Evolutionary conservation across 2,797 vertebrate genomes (phyloP), one percentile per base, ranked within the genome.

Genomic region (Benthosema pterotum): DNA sequence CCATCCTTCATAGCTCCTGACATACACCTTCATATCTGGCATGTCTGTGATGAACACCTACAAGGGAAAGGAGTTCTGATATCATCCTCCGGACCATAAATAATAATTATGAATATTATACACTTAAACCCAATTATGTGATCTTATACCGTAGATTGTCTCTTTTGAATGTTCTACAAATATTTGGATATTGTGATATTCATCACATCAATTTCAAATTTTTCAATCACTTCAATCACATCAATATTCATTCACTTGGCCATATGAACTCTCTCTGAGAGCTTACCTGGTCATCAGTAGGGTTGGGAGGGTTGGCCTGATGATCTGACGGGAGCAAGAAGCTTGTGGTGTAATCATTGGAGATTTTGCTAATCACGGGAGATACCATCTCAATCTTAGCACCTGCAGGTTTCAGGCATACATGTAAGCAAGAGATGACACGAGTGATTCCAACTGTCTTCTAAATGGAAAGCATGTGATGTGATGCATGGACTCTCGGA

Each of bases 291-390:
- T 5, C 0, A 47, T 92, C 63, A 5, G 25, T 84, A 2, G 92
- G 88, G 12, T 42, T 16, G 2, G 91, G 89, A 12, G 92, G 80
- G 2, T 67, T 56, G 0, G 0, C 1, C 75, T 93, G 91, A 73
- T 84, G 60, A n/a, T 73, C 63, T 9, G 71, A 17, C 1, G 93
- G 91, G 54, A 94, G 79, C 75, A 93, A 48, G 75, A 94, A 93
- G 66, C 87, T 90, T 63, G 93, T 54, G 0, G 66, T 82, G 61
- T 76, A 92, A 1, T 5, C 18, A 0, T 22, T n/a, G n/a, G n/a
- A n/a, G n/a, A n/a, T n/a, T 60, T 80, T 88, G 4, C 89, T 17
- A 7, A 91, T 0, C 15, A 93, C 87, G 0, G 92, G 93, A 28
- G 76, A 14, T 1, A 91, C 91, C 92, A 93, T 93, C 13, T 80